A percentile compares a stretch with the other conserved stretches of the same genome.
phyloP scores from a whole-genome alignment of 2,113 vertebrate genomes.

The Sander vitreus region DNA sequence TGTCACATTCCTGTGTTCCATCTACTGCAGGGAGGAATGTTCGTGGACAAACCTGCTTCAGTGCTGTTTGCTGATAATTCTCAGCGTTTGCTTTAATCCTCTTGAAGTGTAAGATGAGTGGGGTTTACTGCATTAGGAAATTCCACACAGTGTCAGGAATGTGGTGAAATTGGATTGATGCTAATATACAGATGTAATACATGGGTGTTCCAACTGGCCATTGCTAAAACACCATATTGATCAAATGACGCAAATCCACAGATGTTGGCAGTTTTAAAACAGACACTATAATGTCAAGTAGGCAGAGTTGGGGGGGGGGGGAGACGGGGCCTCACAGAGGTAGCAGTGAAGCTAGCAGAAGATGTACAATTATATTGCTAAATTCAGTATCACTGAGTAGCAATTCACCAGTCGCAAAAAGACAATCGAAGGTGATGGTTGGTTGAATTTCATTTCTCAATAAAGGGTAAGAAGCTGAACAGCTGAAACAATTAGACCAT shows the following conservation, averaged over 20 bases:
- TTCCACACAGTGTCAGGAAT: slow-evolving; percentile 31
- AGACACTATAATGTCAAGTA: not conserved
- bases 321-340: not conserved
- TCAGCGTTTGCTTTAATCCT: slow-evolving; percentile 40
- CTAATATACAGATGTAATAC: not conserved
- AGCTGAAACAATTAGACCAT: not conserved
- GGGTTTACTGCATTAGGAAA: slow-evolving; percentile 36
- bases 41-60: slow-evolving; percentile 17
- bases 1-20: slow-evolving; percentile 57
- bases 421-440: not conserved
- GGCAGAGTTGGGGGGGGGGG: not conserved
- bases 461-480: not conserved
- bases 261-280: not conserved
- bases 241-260: slow-evolving; percentile 1
- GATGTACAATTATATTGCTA: not conserved
- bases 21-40: slow-evolving; percentile 48
- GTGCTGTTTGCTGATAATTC: slow-evolving; percentile 20
- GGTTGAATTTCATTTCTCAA: not conserved
- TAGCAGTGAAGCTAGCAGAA: not conserved
- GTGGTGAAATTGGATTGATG: not conserved
- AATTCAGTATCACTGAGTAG: not conserved
- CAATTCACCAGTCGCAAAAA: not conserved
- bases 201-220: not conserved
- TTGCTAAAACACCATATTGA: not conserved
- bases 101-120: slow-evolving; percentile 50